Conservation (phyloP, 2,797 vertebrate genomes). For the Poecilia gillii region DNA sequence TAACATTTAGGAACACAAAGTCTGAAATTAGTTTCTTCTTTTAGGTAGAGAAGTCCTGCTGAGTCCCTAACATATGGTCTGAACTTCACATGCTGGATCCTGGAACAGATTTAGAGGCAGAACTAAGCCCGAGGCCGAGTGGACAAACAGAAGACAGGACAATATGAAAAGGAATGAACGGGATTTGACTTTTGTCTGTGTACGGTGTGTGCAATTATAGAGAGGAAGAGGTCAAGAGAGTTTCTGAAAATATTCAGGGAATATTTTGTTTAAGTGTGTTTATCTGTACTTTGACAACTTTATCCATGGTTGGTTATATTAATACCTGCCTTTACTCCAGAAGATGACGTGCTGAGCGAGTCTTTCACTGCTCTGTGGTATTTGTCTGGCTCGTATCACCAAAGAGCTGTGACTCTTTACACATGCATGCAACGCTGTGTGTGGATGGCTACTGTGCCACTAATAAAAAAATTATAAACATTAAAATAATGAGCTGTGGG, state of each 20-base stretch:
- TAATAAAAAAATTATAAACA: neutral
- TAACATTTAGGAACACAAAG: no score
- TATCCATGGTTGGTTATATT: conserved; percentile 1
- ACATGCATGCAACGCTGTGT: neutral
- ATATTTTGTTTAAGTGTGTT: conserved; percentile 7
- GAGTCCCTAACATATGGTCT: no score
- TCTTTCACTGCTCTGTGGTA: conserved; percentile 4
- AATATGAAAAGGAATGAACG: conserved; percentile 43
- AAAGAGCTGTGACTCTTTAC: conserved; percentile 10
- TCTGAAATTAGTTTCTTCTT: no score
- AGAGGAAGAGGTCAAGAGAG: neutral
- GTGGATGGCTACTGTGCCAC: neutral
- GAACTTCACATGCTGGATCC: conserved; percentile 29
- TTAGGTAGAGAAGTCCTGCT: no score
- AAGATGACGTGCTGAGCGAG: neutral
- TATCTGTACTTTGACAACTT: conserved; percentile 28
- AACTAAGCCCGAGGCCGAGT: conserved; percentile 35
- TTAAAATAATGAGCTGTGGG: neutral
- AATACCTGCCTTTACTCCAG: conserved; percentile 10
- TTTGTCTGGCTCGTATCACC: conserved; percentile 23
- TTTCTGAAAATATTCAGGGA: neutral
- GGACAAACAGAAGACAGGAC: conserved; percentile 15
- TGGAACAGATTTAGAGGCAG: conserved; percentile 40
- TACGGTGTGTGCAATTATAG: neutral
- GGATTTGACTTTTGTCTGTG: conserved; percentile 25